Evolutionary conservation across 2,888 invertebrate species (phyloP), one percentile per base, ranked within the genome.

Genomic region (Luperina nickerlii): DNA sequence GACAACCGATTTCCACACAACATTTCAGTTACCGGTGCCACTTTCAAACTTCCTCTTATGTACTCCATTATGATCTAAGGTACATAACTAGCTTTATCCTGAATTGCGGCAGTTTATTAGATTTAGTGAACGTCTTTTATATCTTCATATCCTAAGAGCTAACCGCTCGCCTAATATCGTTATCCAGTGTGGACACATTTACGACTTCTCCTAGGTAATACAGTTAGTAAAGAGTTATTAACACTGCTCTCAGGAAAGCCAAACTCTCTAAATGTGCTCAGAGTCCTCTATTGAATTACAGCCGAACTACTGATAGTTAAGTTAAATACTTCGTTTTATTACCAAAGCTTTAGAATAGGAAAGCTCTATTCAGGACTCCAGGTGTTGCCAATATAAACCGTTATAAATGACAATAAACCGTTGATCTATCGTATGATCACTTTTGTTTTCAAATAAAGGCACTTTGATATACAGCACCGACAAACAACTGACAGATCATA

Each of bases 401-500:
- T 69, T 88, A 81, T 77, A 76, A 78, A 82, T 70, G 75, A 67
- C 78, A 81, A 69, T 79, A 80, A 76, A 62, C 66, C 65, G 11
- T 76, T 77, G 83, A 79, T 80, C 73, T 76, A 75, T 76, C 66
- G 74, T 66, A 79, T 70, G 54, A 65, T 76, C 65, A 75, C 85
- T 87, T 87, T 89, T 87, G 87, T 79, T 85, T 89, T 81, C 81
- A 67, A 85, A 73, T 87, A 76, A 81, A 85, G 71, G 24, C 67
- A 60, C 15, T 75, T 69, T 81, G 86, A 86, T 82, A 84, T 83
- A 84, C 67, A 63, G 67, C 70, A 82, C 72, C 72, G 86, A 83
- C 73, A 88, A 87, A 84, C 82, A 69, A 83, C 84, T 72, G 88
- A 82, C 85, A 82, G 89, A 86, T 87, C 87, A 86, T 85, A 89